phyloP scores from a whole-genome alignment of 1,140 invertebrate species.

The Homarus americanus region DNA sequence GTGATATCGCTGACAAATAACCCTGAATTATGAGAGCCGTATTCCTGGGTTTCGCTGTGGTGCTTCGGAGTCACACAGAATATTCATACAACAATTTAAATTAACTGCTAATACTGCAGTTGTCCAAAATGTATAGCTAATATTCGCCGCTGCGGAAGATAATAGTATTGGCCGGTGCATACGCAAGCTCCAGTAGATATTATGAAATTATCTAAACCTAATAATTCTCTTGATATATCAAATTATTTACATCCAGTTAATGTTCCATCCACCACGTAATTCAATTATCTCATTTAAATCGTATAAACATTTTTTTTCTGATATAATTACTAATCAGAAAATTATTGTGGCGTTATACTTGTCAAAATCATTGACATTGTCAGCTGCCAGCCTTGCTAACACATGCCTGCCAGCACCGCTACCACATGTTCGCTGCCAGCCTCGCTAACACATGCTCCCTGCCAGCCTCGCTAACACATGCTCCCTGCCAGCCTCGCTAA shows the following conservation, averaged over 20 bases:
- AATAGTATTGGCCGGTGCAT: conserved; percentile 13
- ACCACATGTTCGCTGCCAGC: background rate
- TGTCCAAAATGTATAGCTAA: background rate
- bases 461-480: background rate
- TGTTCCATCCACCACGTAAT: conserved; percentile 41
- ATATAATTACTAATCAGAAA: conserved; percentile 51
- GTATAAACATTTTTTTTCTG: conserved; percentile 41
- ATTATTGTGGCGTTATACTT: conserved; percentile 48
- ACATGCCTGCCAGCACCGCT: background rate
- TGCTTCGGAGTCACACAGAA: background rate
- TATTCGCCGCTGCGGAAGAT: background rate
- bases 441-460: background rate
- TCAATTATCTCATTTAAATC: conserved; percentile 56
- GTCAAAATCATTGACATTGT: conserved; percentile 28
- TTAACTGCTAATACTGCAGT: conserved; percentile 2
- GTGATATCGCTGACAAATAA: too few relatives aligned
- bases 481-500: too few relatives aligned
- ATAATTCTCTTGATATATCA: conserved; percentile 30
- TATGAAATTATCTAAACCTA: conserved; percentile 54
- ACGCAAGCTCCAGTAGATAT: conserved; percentile 5
- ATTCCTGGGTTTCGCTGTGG: too few relatives aligned
- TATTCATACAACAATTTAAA: conserved; percentile 14
- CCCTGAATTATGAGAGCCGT: background rate
- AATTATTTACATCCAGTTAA: conserved; percentile 44
- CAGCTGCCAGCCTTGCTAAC: background rate